These are phyloP conservation scores for Hetaerina americana DNA, from an alignment of 1,140 invertebrate species.

Conservation along the genomic window DNA sequence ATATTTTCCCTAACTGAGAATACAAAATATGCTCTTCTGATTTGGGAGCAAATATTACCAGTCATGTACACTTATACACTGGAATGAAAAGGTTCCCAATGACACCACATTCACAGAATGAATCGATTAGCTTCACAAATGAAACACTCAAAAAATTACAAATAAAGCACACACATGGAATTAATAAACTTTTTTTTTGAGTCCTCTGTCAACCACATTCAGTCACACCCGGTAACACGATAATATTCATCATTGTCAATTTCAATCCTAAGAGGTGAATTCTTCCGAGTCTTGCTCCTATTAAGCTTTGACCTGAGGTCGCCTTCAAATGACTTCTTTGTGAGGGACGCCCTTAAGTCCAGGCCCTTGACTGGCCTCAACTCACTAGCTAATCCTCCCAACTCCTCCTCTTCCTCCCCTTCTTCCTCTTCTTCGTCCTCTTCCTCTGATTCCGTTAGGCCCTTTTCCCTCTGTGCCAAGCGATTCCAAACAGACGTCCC, in stretches of 20 bases:
- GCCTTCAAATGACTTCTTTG: neutral
- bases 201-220: too few species aligned
- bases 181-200: neutral
- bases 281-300: constrained; percentile 11
- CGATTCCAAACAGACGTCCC: neutral
- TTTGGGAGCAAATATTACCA: too few species aligned
- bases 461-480: neutral
- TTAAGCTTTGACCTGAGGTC: constrained; percentile 16
- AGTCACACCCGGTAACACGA: constrained; percentile 14
- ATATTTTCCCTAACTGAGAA: neutral
- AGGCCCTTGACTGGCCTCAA: neutral
- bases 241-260: constrained; percentile 19
- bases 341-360: neutral
- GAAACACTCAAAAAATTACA: too few species aligned
- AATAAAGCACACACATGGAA: neutral
- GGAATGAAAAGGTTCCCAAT: too few species aligned
- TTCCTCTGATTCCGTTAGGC: neutral
- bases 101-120: too few species aligned
- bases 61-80: too few species aligned
- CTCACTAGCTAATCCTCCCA: neutral
- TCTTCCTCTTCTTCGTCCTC: constrained; percentile 5
- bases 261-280: constrained; percentile 15
- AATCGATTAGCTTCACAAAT: too few species aligned
- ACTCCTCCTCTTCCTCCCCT: constrained; percentile 9
- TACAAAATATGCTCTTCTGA: constrained; percentile 1